These are phyloP conservation scores for Cataglyphis altisquamis DNA, from an alignment of 2,888 invertebrate species.

Conservation along the genomic window DNA sequence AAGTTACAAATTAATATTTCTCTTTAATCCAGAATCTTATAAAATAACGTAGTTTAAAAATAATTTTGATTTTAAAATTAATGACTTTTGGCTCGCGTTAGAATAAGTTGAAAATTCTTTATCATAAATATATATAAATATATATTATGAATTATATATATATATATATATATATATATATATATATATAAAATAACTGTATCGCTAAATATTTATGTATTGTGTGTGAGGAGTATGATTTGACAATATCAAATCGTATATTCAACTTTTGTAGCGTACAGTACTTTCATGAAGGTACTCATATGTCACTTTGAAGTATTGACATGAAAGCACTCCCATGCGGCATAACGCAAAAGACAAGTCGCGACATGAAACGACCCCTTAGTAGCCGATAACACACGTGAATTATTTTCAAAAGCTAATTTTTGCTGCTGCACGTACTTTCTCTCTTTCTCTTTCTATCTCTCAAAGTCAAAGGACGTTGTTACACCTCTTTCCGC, in stretches of 20 bases:
- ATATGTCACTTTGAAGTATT: slow-evolving; percentile 84
- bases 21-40: not conserved
- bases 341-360: slow-evolving; percentile 83
- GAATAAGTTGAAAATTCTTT: not conserved
- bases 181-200: not conserved
- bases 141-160: too few species aligned
- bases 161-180: not conserved
- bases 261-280: slow-evolving; percentile 73
- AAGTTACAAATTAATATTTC: not conserved
- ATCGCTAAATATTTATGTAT: not conserved
- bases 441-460: slow-evolving; percentile 32
- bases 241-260: slow-evolving; percentile 2
- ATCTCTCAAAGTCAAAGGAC: slow-evolving; percentile 82
- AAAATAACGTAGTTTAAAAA: not conserved
- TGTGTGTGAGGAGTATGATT: not conserved
- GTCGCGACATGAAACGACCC: slow-evolving; percentile 85
- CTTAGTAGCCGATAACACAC: slow-evolving; percentile 85
- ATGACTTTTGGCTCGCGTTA: not conserved
- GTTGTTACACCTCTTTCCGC: slow-evolving; percentile 63
- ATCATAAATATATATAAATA: too few species aligned
- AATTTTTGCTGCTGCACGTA: slow-evolving; percentile 82
- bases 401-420: slow-evolving; percentile 85
- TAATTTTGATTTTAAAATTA: not conserved
- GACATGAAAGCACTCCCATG: slow-evolving; percentile 82
- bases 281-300: slow-evolving; percentile 64